These are phyloP conservation scores for Dasyprocta punctata DNA, from an alignment of 2,113 vertebrate genomes.

Conservation along the genomic window DNA sequence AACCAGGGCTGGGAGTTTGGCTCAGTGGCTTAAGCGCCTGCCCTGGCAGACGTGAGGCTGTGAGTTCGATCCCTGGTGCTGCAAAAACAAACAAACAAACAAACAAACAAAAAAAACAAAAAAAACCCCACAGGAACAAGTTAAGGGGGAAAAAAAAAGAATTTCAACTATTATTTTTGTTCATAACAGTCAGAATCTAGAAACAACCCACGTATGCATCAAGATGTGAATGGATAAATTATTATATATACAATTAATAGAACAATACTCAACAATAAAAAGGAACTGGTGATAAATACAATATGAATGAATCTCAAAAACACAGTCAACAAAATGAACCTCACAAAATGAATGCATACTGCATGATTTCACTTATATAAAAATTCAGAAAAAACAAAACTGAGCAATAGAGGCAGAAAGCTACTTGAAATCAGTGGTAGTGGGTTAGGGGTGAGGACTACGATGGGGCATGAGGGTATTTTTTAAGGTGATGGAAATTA, in stretches of 20 bases:
- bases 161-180: not conserved
- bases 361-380: not conserved
- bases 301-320: not conserved
- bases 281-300: not conserved
- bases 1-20: too few species aligned
- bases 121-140: too few species aligned
- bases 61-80: too few species aligned
- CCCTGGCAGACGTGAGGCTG: too few species aligned
- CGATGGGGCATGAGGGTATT: not conserved
- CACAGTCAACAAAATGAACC: not conserved
- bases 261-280: not conserved
- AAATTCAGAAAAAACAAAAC: not conserved
- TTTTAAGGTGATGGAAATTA: not conserved
- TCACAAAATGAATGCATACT: not conserved
- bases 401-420: not conserved
- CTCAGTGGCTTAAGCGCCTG: too few species aligned
- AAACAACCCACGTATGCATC: not conserved
- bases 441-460: not conserved
- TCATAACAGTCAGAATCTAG: constrained; percentile 17
- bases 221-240: not conserved
- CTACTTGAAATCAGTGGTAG: not conserved
- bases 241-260: not conserved
- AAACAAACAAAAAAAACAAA: too few species aligned
- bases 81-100: too few species aligned
- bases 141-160: not conserved